These are phyloP conservation scores for Planiliza haematocheilus DNA, from an alignment of 2,113 vertebrate species.

Conservation along the genomic window DNA sequence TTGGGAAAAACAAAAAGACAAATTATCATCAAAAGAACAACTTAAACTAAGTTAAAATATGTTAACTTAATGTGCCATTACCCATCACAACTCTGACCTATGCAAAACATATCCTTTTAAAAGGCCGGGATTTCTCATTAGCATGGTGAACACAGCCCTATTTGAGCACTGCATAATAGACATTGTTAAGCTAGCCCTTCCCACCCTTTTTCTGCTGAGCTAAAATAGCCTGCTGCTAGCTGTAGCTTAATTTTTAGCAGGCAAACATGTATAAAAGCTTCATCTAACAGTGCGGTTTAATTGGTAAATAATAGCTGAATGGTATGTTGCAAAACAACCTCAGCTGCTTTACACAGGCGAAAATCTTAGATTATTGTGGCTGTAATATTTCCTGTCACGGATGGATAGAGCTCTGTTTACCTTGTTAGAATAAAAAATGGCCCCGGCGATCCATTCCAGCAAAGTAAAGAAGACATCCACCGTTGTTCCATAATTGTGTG, in stretches of 20 bases:
- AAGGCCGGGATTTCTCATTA: no score
- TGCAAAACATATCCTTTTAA: no score
- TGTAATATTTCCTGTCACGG: conserved; percentile 9
- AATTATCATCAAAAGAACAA: no score
- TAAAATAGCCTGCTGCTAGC: background rate
- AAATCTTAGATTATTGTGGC: background rate
- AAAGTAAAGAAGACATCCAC: conserved; percentile 16
- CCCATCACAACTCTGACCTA: no score
- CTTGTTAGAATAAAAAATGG: conserved; percentile 29
- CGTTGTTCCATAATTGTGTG: conserved; percentile 30
- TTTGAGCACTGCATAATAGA: no score
- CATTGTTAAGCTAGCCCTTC: no score
- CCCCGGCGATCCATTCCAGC: conserved; percentile 21
- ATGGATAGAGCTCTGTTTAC: conserved; percentile 23
- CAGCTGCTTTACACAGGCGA: background rate
- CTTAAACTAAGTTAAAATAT: no score
- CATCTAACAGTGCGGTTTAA: background rate
- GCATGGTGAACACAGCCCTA: no score
- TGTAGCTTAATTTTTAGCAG: background rate
- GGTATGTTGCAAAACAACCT: background rate
- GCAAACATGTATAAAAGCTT: background rate
- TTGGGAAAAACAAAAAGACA: no score
- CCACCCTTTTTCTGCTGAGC: background rate
- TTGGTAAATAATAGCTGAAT: background rate
- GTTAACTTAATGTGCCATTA: no score